Percentiles rank a stretch among this genome's conserved stretches.
Evolutionary conservation across 2,113 vertebrate species (phyloP).

Genomic region (Atrichornis clamosus): DNA sequence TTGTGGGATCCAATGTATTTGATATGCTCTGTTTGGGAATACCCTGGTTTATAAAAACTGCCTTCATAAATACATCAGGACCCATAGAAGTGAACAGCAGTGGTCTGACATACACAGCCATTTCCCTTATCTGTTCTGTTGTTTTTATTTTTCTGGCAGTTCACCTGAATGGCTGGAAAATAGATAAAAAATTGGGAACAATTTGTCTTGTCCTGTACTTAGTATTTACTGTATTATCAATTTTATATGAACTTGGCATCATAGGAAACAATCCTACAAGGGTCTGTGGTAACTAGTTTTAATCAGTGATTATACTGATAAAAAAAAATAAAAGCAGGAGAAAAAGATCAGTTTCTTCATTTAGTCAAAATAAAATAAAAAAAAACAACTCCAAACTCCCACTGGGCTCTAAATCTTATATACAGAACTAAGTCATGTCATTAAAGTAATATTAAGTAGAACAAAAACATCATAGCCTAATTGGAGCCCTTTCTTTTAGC

Average conservation of each 20-base stretch:
- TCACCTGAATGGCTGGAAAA: slow-evolving; percentile 90
- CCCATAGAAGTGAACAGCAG: slow-evolving; percentile 89
- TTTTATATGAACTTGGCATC: slow-evolving; percentile 93
- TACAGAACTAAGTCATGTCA: slow-evolving; percentile 61
- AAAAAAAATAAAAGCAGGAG: slow-evolving; percentile 47
- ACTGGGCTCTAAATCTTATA: slow-evolving; percentile 68
- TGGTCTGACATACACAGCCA: slow-evolving; percentile 85
- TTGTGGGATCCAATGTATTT: slow-evolving; percentile 96
- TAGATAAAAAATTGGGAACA: slow-evolving; percentile 89
- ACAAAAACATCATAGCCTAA: slow-evolving; percentile 64
- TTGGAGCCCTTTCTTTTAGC: slow-evolving; percentile 71
- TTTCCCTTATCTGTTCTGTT: slow-evolving; percentile 88
- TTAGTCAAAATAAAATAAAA: slow-evolving; percentile 65
- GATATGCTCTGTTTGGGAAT: slow-evolving; percentile 94
- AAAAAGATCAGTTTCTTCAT: slow-evolving; percentile 62
- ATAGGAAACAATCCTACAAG: slow-evolving; percentile 87
- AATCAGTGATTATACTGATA: slow-evolving; percentile 18
- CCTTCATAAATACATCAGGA: slow-evolving; percentile 80
- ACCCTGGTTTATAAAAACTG: slow-evolving; percentile 95
- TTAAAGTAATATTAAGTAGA: slow-evolving; percentile 54
- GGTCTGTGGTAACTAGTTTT: slow-evolving; percentile 79
- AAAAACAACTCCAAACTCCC: slow-evolving; percentile 45
- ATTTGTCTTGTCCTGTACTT: slow-evolving; percentile 85
- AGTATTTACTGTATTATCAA: slow-evolving; percentile 82
- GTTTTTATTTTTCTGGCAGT: slow-evolving; percentile 86